phyloP scores from a whole-genome alignment of 1,140 invertebrate species.

The Drosophila novamexicana region DNA sequence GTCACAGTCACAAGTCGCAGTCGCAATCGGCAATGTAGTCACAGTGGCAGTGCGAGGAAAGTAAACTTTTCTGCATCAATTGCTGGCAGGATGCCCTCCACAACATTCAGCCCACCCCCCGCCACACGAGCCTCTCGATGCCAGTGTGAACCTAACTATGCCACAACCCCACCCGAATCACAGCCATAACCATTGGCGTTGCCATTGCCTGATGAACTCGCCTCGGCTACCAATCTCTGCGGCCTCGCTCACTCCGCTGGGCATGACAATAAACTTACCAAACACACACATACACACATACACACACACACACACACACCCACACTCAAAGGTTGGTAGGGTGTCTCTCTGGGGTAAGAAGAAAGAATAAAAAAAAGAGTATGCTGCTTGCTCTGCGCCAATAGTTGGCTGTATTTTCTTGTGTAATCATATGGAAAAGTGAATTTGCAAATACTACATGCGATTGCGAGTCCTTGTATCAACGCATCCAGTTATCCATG shows the following conservation, averaged over 20 bases:
- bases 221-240: constrained; percentile 29
- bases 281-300: constrained; percentile 20
- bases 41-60: constrained; percentile 36
- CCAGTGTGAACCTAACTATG: neutral
- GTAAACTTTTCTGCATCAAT: constrained; percentile 80
- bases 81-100: constrained; percentile 40
- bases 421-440: constrained; percentile 83
- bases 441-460: constrained; percentile 82
- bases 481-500: constrained; percentile 47
- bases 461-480: constrained; percentile 47
- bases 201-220: constrained; percentile 68
- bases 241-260: constrained; percentile 11
- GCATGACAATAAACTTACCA: constrained; percentile 54
- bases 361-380: constrained; percentile 6
- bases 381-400: constrained; percentile 46
- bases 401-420: constrained; percentile 78
- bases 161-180: neutral
- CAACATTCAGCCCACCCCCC: no score
- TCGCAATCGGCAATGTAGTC: constrained; percentile 23
- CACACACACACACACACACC: neutral
- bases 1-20: constrained; percentile 16
- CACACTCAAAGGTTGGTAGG: neutral
- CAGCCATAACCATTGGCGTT: constrained; percentile 16
- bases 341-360: neutral
- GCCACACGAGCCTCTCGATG: neutral